Evolutionary conservation across 2,113 vertebrate species (phyloP).

Genomic region (Scomber scombrus): DNA sequence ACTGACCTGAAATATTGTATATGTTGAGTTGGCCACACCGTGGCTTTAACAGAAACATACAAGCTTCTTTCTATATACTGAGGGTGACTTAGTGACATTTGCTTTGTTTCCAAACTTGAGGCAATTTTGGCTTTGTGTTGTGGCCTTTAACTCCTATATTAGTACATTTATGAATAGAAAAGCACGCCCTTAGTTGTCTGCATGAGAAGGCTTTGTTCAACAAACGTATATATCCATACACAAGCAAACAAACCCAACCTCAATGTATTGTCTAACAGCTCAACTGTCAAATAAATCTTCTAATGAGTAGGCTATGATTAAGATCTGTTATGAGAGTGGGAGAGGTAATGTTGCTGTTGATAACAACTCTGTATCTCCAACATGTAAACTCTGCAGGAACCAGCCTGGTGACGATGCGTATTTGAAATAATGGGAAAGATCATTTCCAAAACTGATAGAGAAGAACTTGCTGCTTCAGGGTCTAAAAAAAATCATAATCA

Average conservation of each 20-base stretch:
- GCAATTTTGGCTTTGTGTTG: no score
- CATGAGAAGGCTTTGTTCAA: background rate
- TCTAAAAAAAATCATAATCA: no score
- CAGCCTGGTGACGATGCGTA: background rate
- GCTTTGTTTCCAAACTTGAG: no score
- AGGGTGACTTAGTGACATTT: no score
- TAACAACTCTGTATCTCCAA: background rate
- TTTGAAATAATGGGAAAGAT: background rate
- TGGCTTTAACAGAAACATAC: no score
- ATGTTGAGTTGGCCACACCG: no score
- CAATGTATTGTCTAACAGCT: background rate
- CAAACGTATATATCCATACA: background rate
- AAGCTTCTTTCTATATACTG: no score
- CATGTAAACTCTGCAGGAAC: background rate
- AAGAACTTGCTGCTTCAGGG: no score
- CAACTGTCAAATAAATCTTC: slow-evolving; percentile 4
- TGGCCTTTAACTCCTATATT: no score
- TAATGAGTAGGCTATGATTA: slow-evolving; percentile 14
- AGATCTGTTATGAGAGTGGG: slow-evolving; percentile 25
- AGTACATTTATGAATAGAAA: no score
- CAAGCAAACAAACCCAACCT: slow-evolving; percentile 20
- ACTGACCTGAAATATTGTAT: no score
- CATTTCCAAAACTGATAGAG: no score
- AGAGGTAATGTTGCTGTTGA: slow-evolving; percentile 8
- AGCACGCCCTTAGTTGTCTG: background rate